Evolutionary conservation across 2,113 vertebrate species (phyloP), one percentile per base, ranked within the genome.

Genomic region (Arothron firmamentum): DNA sequence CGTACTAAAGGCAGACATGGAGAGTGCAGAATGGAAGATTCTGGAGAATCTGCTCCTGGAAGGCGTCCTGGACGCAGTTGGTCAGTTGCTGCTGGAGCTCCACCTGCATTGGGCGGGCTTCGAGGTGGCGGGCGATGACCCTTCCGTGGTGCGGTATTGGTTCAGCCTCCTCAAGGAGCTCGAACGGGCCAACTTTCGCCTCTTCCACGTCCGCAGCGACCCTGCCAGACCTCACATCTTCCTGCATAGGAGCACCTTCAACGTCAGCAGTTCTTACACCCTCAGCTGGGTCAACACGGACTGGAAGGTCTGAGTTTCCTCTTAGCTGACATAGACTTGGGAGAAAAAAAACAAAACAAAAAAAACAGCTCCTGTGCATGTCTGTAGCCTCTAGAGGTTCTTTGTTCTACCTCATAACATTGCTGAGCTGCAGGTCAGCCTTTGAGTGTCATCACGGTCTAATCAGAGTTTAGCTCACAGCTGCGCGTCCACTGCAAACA

Each of bases 11-110:
- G 92, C 93, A 41, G 94, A 97, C 2, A 90, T 98, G 93, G 96
- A 98, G 78, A 97, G 96, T 0, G 96, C 95, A 0, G 95, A 98
- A 83, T 98, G 97, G 96, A 98, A 98, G 82, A 95, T 98, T 80
- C 75, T 99, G 82, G 97, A 98, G 88, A 98, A 99, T 54, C 76
- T 97, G 65, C 84, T 98, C 61, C 84, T 98, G 75, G 96, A 98
- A 62, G 90, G 92, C 46, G 92, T 97, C 38, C 83, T 96, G 23
- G 90, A 91, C 19, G 93, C 93, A 2, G 93, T 99, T 49, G 95
- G 95, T 38, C 96, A 98, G 86, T 88, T 98, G 73, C 71, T 97
- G 41, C 79, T 99, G 48, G 94, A 95, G 86, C 85, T 98, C 48
- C 96, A 97, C 72, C 81, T 97, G 61, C 95, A 98, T 89, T 98